phyloP scores from a whole-genome alignment of 2,888 invertebrate species.

The Ochropleura plecta region DNA sequence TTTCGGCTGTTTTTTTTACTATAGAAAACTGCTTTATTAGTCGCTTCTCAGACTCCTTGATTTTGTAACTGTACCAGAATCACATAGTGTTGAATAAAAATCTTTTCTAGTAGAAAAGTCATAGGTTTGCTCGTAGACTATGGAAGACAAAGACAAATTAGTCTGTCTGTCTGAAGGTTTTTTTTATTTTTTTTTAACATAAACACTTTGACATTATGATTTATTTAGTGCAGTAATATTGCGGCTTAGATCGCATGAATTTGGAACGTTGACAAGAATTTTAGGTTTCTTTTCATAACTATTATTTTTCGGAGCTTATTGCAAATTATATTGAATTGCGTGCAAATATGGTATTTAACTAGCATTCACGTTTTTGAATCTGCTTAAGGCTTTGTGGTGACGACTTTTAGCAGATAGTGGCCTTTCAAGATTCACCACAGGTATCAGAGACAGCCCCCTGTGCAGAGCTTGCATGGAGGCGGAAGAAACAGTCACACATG shows the following conservation, averaged over 20 bases:
- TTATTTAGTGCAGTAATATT: slow-evolving; percentile 40
- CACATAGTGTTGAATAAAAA: not conserved
- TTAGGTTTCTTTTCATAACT: not conserved
- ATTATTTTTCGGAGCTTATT: not conserved
- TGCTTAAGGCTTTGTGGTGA: too few species aligned
- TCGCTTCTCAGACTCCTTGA: too few species aligned
- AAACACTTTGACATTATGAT: slow-evolving; percentile 59
- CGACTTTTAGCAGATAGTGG: too few species aligned
- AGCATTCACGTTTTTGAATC: too few species aligned
- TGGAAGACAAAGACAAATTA: slow-evolving; percentile 58
- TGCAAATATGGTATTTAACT: slow-evolving; percentile 24
- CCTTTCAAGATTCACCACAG: too few species aligned
- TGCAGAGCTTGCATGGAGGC: too few species aligned
- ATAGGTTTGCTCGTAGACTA: slow-evolving; percentile 24
- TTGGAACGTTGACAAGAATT: slow-evolving; percentile 39
- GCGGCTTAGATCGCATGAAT: slow-evolving; percentile 43
- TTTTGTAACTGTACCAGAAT: too few species aligned
- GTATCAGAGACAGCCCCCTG: too few species aligned
- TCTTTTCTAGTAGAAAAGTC: slow-evolving; percentile 40
- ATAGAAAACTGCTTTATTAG: too few species aligned
- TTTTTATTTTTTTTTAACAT: slow-evolving; percentile 51
- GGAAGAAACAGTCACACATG: too few species aligned
- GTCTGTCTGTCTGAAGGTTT: slow-evolving; percentile 38
- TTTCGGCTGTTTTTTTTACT: too few species aligned
- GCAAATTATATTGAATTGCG: slow-evolving; percentile 13